phyloP scores from a whole-genome alignment of 2,797 vertebrate species.

The Rhinogobio ventralis region DNA sequence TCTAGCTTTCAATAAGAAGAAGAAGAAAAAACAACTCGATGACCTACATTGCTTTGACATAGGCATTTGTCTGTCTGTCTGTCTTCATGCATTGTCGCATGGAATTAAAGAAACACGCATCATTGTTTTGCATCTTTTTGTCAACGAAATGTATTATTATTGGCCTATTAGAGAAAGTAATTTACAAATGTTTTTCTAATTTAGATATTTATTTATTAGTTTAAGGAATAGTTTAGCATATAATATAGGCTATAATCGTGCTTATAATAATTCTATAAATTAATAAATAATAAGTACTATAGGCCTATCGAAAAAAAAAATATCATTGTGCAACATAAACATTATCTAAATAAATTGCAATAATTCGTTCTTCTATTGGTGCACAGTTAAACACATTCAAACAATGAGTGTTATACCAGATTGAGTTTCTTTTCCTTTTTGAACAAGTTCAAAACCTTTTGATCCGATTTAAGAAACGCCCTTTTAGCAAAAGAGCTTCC shows the following conservation, averaged over 20 bases:
- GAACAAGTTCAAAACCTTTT: conserved; percentile 88
- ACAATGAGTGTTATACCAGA: conserved; percentile 85
- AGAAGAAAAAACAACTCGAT: not conserved
- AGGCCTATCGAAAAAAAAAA: not conserved
- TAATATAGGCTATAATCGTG: not conserved
- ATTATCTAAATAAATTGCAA: not conserved
- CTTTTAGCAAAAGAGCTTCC: conserved; percentile 87
- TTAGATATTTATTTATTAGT: not conserved
- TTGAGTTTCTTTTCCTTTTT: conserved; percentile 94
- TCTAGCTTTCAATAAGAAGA: not conserved
- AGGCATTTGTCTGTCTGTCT: not conserved
- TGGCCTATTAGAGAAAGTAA: not conserved
- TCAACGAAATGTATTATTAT: not conserved
- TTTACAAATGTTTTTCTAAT: not conserved
- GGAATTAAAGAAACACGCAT: not conserved
- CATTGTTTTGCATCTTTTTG: no score
- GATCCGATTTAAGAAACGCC: conserved; percentile 91
- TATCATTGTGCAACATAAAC: not conserved
- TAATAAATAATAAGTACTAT: not conserved
- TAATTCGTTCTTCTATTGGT: conserved; percentile 74
- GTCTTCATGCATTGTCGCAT: not conserved
- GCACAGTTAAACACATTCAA: conserved; percentile 84
- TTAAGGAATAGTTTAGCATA: not conserved
- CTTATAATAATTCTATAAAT: not conserved
- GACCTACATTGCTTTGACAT: not conserved